Evolutionary conservation across 2,888 invertebrate genomes (phyloP).

Genomic region (Apodemia zela): DNA sequence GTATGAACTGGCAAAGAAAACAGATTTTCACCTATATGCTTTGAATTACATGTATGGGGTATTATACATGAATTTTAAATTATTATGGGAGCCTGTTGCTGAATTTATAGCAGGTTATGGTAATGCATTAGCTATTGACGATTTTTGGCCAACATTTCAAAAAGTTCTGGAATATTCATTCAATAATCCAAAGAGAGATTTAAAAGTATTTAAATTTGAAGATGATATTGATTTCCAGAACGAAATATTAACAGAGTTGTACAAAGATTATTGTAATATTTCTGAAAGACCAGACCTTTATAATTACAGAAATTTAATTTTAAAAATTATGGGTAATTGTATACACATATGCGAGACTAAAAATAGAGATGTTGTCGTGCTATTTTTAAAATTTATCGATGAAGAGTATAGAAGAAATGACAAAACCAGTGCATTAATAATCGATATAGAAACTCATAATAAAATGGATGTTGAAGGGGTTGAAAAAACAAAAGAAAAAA

Average conservation of each 20-base stretch:
- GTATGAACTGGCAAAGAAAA: conserved; percentile 77
- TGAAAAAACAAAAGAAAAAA: conserved; percentile 48
- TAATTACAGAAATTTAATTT: conserved; percentile 89
- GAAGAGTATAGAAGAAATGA: conserved; percentile 73
- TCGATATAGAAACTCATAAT: conserved; percentile 82
- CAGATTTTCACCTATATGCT: conserved; percentile 82
- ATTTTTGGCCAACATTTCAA: conserved; percentile 87
- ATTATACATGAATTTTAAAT: conserved; percentile 91
- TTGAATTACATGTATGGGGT: conserved; percentile 90
- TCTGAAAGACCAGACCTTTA: conserved; percentile 84
- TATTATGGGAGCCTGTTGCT: conserved; percentile 92
- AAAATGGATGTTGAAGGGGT: conserved; percentile 56
- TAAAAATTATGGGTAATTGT: conserved; percentile 88
- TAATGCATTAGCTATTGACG: conserved; percentile 74
- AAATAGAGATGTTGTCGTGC: conserved; percentile 88
- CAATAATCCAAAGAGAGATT: conserved; percentile 60
- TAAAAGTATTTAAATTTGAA: conserved; percentile 54
- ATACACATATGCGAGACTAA: conserved; percentile 88
- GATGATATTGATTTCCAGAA: conserved; percentile 53
- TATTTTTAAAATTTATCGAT: conserved; percentile 91
- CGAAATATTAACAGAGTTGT: conserved; percentile 53
- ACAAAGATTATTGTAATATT: conserved; percentile 60
- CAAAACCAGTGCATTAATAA: conserved; percentile 58
- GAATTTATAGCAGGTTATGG: conserved; percentile 89
- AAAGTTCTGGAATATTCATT: conserved; percentile 79